phyloP scores from a whole-genome alignment of 1,140 invertebrate genomes.

The Trachymyrmex septentrionalis region DNA sequence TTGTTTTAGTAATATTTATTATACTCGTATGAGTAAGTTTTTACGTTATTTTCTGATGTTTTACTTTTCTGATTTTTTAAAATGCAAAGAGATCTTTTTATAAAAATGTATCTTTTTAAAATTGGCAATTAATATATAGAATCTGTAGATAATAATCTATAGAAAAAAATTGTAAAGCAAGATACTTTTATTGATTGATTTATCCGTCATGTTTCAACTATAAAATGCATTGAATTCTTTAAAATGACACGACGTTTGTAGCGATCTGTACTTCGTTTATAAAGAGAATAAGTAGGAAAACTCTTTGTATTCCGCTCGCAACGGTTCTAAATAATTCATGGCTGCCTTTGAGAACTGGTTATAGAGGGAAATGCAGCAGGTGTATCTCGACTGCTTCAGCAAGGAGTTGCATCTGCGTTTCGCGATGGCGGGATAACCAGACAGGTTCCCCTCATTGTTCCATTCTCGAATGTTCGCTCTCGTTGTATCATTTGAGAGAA shows the following conservation, averaged over 20 bases:
- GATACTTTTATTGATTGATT: background rate
- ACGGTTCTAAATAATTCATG: slow-evolving; percentile 44
- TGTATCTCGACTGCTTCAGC: slow-evolving; percentile 26
- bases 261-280: background rate
- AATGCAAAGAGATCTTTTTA: background rate
- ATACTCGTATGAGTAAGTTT: background rate
- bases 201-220: background rate
- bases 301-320: background rate
- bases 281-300: slow-evolving; percentile 28
- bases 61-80: background rate
- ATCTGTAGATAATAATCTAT: no score
- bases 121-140: background rate
- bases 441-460: slow-evolving; percentile 40
- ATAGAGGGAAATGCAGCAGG: slow-evolving; percentile 45
- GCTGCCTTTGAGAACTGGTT: slow-evolving; percentile 26
- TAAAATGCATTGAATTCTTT: slow-evolving; percentile 10
- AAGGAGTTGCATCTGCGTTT: slow-evolving; percentile 42
- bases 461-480: slow-evolving; percentile 10
- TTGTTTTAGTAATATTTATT: no score
- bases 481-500: slow-evolving; percentile 19
- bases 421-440: slow-evolving; percentile 27
- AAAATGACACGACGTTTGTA: background rate
- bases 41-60: background rate
- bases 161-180: background rate
- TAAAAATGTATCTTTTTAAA: background rate